Evolutionary conservation across 53 echinoderm and acorn worm species (phyloP).

Genomic region (Temnopleurus reevesii): DNA sequence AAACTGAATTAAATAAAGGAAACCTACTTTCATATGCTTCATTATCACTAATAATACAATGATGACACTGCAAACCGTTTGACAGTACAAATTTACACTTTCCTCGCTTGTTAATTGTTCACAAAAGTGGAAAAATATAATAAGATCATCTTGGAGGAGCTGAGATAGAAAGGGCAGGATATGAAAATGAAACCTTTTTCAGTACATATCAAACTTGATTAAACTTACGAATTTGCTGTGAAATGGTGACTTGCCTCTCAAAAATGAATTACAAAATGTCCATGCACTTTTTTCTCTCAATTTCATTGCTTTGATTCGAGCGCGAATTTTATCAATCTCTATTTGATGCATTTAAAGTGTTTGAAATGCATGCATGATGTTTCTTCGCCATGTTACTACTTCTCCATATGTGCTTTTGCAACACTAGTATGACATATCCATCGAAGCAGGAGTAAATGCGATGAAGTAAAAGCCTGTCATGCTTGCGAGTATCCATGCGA

Average conservation of each 20-base stretch:
- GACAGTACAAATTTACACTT: too few species aligned
- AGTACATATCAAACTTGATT: not conserved
- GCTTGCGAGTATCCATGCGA: not conserved
- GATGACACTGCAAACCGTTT: too few species aligned
- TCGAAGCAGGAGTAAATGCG: not conserved
- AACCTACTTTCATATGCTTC: too few species aligned
- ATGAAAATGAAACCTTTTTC: too few species aligned
- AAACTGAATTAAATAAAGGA: too few species aligned
- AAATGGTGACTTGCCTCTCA: not conserved
- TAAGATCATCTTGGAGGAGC: too few species aligned
- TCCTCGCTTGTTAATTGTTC: too few species aligned
- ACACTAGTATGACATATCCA: not conserved
- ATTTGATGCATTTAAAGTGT: not conserved
- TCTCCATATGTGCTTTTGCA: not conserved
- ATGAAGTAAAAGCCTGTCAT: conserved; percentile 22
- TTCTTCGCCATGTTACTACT: not conserved
- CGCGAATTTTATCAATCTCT: not conserved
- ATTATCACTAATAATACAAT: too few species aligned
- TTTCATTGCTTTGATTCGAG: not conserved
- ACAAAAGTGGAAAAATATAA: too few species aligned
- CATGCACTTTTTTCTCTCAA: not conserved
- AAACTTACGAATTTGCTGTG: not conserved
- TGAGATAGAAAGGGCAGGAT: too few species aligned
- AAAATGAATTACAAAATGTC: conserved; percentile 14
- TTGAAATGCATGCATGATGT: not conserved